Percentiles rank a stretch among this genome's conserved stretches.
These are phyloP conservation scores for Chaenocephalus aceratus DNA, from an alignment of 2,113 vertebrate species.

Conservation along the genomic window DNA sequence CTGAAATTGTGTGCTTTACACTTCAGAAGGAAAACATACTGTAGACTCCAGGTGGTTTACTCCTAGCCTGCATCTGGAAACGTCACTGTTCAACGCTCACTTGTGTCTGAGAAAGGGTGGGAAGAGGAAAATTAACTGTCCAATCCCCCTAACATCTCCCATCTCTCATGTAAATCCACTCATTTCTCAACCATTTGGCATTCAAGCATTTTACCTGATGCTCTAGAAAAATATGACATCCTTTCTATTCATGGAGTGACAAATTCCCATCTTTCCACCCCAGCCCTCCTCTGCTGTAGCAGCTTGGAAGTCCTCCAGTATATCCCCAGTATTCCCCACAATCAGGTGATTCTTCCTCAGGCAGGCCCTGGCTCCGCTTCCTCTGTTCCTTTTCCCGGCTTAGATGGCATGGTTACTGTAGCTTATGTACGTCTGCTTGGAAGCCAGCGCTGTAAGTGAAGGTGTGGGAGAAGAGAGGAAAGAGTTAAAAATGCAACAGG, in stretches of 20 bases:
- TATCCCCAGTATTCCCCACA: constrained; percentile 46
- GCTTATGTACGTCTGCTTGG: constrained; percentile 97
- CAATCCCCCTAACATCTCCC: constrained; percentile 40
- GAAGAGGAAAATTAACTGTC: constrained; percentile 69
- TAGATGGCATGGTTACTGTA: constrained; percentile 98
- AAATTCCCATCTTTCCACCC: constrained; percentile 68
- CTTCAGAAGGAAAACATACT: constrained; percentile 70
- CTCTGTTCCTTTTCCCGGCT: constrained; percentile 46
- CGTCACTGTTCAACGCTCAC: constrained; percentile 38
- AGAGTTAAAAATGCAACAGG: constrained; percentile 34
- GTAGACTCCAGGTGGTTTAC: constrained; percentile 49
- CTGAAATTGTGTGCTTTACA: constrained; percentile 71
- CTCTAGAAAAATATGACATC: constrained; percentile 69
- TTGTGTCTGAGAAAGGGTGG: constrained; percentile 51
- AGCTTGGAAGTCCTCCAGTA: constrained; percentile 50
- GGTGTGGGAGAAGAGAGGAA: constrained; percentile 58
- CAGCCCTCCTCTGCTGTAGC: constrained; percentile 43
- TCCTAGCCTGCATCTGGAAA: constrained; percentile 64
- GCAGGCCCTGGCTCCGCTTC: constrained; percentile 41
- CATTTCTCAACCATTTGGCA: constrained; percentile 50
- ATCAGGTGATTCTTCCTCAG: constrained; percentile 54
- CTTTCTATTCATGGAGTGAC: constrained; percentile 50
- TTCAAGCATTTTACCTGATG: constrained; percentile 58
- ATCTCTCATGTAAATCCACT: constrained; percentile 32
- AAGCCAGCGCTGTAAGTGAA: constrained; percentile 86